Percentiles rank a stretch among this genome's conserved stretches.
phyloP scores from a whole-genome alignment of 2,113 vertebrate genomes.

The Aplodontia rufa region DNA sequence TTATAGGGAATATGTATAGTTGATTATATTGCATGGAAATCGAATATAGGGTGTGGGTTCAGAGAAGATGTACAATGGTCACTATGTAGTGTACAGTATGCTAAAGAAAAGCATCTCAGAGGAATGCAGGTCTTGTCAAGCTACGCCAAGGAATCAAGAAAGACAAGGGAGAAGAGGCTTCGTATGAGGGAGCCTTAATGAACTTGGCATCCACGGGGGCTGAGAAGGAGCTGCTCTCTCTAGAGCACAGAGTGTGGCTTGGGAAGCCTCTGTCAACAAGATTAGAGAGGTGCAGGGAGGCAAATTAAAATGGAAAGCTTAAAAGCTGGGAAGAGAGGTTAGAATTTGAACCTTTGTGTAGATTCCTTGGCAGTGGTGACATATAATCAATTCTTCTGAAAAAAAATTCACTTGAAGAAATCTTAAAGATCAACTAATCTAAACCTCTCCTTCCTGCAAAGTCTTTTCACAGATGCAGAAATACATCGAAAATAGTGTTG shows the following conservation, averaged over 20 bases:
- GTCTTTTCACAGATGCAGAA: conserved; percentile 20
- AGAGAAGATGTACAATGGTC: background rate
- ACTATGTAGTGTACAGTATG: background rate
- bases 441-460: background rate
- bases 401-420: conserved; percentile 57
- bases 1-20: background rate
- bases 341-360: conserved; percentile 36
- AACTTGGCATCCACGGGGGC: background rate
- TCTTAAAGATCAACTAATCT: conserved; percentile 64
- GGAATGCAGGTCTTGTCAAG: background rate
- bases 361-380: conserved; percentile 53
- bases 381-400: conserved; percentile 64
- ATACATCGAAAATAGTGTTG: background rate
- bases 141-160: background rate
- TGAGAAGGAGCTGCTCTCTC: background rate
- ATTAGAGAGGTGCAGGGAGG: background rate
- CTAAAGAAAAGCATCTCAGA: background rate
- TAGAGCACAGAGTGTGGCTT: background rate
- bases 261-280: background rate
- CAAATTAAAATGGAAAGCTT: conserved; percentile 30
- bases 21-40: background rate
- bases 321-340: conserved; percentile 30
- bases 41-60: background rate
- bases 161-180: background rate
- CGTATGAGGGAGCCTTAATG: background rate